Conservation (phyloP, 2,888 invertebrate species). For the Ophioninae sp. region DNA sequence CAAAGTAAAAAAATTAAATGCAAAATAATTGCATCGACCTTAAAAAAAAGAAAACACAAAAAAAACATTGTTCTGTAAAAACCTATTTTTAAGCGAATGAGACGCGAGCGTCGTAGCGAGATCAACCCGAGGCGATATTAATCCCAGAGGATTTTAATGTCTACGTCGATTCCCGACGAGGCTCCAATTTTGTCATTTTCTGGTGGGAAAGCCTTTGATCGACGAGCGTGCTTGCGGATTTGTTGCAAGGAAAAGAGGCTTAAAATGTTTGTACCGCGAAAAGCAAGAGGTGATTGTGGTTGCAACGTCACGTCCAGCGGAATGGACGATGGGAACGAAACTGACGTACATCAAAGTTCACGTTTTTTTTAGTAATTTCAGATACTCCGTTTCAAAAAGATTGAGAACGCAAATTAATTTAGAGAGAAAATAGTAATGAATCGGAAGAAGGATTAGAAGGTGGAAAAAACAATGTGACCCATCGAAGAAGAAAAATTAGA, state of each 20-base stretch:
- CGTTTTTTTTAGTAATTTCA: not conserved
- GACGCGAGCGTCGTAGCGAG: not conserved
- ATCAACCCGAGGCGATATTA: not conserved
- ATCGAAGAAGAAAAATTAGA: conserved; percentile 7
- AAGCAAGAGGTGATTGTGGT: not conserved
- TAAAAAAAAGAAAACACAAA: conserved; percentile 5
- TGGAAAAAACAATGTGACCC: conserved; percentile 8
- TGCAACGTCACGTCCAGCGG: not conserved
- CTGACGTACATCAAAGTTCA: not conserved
- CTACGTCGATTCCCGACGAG: not conserved
- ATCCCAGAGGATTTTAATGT: not conserved
- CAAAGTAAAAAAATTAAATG: conserved; percentile 3
- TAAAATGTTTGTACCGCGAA: not conserved
- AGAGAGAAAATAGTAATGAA: not conserved
- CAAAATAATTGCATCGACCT: not conserved
- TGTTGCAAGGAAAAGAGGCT: not conserved
- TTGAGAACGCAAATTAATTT: not conserved
- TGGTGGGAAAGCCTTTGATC: not conserved
- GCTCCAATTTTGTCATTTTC: not conserved
- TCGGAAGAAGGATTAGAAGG: conserved; percentile 34
- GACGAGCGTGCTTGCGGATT: not conserved
- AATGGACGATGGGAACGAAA: not conserved
- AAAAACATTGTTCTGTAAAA: conserved; percentile 40
- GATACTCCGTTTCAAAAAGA: not conserved
- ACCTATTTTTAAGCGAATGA: conserved; percentile 10